Evolutionary conservation across 2,888 invertebrate genomes (phyloP).

Genomic region (Pandemis heparana): DNA sequence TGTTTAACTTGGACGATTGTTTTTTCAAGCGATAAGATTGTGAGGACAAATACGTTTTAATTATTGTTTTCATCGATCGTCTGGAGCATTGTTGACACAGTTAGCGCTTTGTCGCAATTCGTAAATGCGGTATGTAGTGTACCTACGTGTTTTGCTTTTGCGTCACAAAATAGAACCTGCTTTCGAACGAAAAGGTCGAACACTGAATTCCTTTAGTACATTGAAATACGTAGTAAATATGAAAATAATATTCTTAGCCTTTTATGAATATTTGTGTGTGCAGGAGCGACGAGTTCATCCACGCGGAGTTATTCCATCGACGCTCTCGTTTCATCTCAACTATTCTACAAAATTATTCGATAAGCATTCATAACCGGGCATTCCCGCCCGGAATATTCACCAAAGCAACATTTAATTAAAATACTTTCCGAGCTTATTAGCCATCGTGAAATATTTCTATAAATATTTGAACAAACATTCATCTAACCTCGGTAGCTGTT

Average conservation of each 20-base stretch:
- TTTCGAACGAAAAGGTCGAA: no score
- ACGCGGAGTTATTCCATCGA: constrained; percentile 16
- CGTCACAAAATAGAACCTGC: no score
- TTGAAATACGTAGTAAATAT: no score
- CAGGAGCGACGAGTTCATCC: constrained; percentile 1
- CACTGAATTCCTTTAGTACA: no score
- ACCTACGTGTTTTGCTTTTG: no score
- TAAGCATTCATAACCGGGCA: constrained; percentile 52
- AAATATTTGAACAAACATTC: constrained; percentile 54
- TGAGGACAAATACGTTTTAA: constrained; percentile 28
- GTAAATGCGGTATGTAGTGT: no score
- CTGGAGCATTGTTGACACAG: neutral
- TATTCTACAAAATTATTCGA: constrained; percentile 49
- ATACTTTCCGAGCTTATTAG: constrained; percentile 58
- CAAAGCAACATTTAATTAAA: constrained; percentile 66
- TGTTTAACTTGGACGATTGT: constrained; percentile 68
- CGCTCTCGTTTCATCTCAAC: constrained; percentile 30
- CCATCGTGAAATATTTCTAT: constrained; percentile 58
- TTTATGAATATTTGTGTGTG: neutral
- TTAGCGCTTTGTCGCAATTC: no score
- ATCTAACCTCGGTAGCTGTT: constrained; percentile 55
- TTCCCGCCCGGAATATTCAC: constrained; percentile 44
- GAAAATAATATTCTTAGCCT: neutral
- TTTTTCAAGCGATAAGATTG: constrained; percentile 54
- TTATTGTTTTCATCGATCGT: neutral